Evolutionary conservation across 2,113 vertebrate species (phyloP).

Genomic region (Pteropus alecto): DNA sequence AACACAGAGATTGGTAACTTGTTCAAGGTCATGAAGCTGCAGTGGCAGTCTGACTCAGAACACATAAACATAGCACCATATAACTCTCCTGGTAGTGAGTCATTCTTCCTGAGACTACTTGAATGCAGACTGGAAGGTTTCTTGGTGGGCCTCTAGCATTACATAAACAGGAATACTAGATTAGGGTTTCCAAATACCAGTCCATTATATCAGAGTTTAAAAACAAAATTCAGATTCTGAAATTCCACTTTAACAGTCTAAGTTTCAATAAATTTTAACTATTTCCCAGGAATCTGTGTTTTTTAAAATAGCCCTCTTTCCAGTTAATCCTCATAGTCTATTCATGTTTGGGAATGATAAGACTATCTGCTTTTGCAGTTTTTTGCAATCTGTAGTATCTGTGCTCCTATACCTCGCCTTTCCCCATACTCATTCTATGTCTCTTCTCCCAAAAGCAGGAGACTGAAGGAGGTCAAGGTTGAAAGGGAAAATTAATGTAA

Average conservation of each 20-base stretch:
- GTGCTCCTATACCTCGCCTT: background rate
- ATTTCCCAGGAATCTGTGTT: background rate
- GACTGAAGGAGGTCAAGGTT: background rate
- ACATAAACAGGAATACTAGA: background rate
- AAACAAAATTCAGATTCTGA: background rate
- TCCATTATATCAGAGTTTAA: background rate
- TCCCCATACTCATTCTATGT: background rate
- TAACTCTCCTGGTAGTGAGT: background rate
- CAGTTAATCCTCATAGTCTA: background rate
- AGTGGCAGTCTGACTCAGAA: background rate
- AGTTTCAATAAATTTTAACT: background rate
- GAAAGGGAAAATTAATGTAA: background rate
- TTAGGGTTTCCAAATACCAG: background rate
- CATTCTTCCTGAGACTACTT: background rate
- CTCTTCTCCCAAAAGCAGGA: background rate
- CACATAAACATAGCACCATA: background rate
- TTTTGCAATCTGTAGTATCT: background rate
- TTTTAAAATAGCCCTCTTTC: background rate
- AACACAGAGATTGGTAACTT: background rate
- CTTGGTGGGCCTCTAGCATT: background rate
- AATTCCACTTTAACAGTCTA: background rate
- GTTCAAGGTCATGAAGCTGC: background rate
- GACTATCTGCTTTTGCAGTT: background rate
- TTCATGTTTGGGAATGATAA: background rate
- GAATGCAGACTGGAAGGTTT: background rate